These are phyloP conservation scores for Pseudomugil tenellus DNA, from an alignment of 2,797 vertebrate species.

Conservation along the genomic window DNA sequence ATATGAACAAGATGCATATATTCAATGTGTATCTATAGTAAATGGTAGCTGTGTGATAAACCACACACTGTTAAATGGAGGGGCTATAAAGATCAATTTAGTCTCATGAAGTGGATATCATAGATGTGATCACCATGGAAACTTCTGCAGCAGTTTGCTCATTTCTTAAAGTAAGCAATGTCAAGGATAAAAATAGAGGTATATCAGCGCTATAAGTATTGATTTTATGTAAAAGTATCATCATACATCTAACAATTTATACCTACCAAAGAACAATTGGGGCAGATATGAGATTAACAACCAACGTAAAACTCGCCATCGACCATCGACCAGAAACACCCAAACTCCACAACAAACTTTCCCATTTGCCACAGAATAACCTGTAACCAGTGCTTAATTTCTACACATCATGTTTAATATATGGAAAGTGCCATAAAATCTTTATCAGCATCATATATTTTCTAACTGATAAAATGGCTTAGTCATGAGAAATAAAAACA, in stretches of 20 bases:
- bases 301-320: background rate
- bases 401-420: background rate
- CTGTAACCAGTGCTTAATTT: background rate
- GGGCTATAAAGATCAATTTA: background rate
- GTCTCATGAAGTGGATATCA: constrained; percentile 17
- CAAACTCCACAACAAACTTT: background rate
- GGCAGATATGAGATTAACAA: constrained; percentile 1
- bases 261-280: constrained; percentile 15
- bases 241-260: background rate
- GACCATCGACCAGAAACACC: background rate
- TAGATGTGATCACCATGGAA: constrained; percentile 37
- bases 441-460: background rate
- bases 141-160: constrained; percentile 5
- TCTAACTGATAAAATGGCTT: background rate
- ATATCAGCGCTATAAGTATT: background rate
- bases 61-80: background rate
- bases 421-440: background rate
- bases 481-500: background rate
- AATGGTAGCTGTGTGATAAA: background rate
- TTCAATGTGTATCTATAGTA: background rate
- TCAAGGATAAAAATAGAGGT: constrained; percentile 18
- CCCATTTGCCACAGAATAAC: constrained; percentile 19
- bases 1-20: background rate
- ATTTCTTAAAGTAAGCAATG: background rate
- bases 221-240: constrained; percentile 5